Evolutionary conservation across 2,797 vertebrate genomes (phyloP), one percentile per base, ranked within the genome.

Genomic region (Darevskia nairensis): DNA sequence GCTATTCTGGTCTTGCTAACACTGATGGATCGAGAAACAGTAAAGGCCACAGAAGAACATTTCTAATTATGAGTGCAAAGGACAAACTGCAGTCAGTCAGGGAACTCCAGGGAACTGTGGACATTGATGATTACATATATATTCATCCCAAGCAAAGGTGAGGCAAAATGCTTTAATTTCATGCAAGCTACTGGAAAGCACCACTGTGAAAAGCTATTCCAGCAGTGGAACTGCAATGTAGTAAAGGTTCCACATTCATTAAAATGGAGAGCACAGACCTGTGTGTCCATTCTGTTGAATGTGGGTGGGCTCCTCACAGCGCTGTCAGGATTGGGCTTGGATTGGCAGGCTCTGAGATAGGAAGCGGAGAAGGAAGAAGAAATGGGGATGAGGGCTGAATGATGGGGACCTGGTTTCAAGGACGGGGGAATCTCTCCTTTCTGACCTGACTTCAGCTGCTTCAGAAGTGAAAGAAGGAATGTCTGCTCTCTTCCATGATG

Each of bases 41-140:
- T 80, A 80, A 23, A 4, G 32, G 81, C 81, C 84, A 55, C 89
- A n/a, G 82, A 75, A 93, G 17, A 64, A 46, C 3, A 46, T 17
- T 71, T 59, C 80, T 32, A 86, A 50, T 74, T 93, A 81, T 82
- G 78, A 93, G 92, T 90, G 88, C 90, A 94, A 93, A 92, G 91
- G 84, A 88, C 77, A 94, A 17, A 41, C 32, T 2, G 15, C 10
- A 61, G n/a, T 25, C 3, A 94, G 91, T 91, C 93, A 89, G 92
- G 71, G 84, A 89, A 90, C 88, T 91, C 93, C 64, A 90, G 92
- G 93, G 92, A 95, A 94, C 93, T 87, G 91, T 86, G 85, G 89
- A 11, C 91, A 91, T 89, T 92, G 91, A 89, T 61, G 79, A 82
- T 6, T 80, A 46, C 66, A 17, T 82, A 66, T 92, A 80, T 88